Conservation (phyloP, 1,140 invertebrate genomes). For the Leptinotarsa defecta region DNA sequence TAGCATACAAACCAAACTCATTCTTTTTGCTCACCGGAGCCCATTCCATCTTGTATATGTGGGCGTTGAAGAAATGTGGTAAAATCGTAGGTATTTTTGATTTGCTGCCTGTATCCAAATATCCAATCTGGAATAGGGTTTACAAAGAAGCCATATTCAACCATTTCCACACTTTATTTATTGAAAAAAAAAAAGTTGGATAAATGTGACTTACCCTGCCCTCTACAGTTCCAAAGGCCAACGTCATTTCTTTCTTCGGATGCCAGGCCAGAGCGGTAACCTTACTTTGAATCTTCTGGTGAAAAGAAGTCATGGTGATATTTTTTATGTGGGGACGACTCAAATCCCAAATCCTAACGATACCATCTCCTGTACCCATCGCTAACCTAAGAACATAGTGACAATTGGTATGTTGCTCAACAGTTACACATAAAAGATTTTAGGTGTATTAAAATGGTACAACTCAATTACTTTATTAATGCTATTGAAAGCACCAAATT, state of each 20-base stretch:
- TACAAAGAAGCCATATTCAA: no score
- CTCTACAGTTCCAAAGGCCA: conserved; percentile 79
- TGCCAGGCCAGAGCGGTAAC: conserved; percentile 77
- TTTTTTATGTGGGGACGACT: conserved; percentile 57
- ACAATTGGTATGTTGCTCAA: neutral
- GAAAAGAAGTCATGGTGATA: conserved; percentile 61
- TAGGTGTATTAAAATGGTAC: no score
- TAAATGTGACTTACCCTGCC: conserved; percentile 62
- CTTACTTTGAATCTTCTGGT: conserved; percentile 75
- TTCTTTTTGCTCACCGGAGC: conserved; percentile 52
- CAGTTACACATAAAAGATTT: neutral
- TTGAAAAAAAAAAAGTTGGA: no score
- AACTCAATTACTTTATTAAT: no score
- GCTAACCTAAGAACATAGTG: conserved; percentile 61
- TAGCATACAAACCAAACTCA: conserved; percentile 59
- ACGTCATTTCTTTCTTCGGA: conserved; percentile 70
- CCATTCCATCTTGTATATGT: conserved; percentile 58
- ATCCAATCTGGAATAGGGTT: conserved; percentile 57
- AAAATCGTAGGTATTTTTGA: conserved; percentile 53
- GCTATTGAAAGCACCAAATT: no score
- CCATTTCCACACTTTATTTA: no score
- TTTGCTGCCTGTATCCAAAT: conserved; percentile 57
- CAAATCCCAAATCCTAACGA: conserved; percentile 74
- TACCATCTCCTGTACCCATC: conserved; percentile 71
- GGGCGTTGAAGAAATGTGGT: conserved; percentile 54